Percentiles rank a stretch among this genome's conserved stretches.
Evolutionary conservation across 2,797 vertebrate genomes (phyloP).

Genomic region (Chaetodon trifasciatus): DNA sequence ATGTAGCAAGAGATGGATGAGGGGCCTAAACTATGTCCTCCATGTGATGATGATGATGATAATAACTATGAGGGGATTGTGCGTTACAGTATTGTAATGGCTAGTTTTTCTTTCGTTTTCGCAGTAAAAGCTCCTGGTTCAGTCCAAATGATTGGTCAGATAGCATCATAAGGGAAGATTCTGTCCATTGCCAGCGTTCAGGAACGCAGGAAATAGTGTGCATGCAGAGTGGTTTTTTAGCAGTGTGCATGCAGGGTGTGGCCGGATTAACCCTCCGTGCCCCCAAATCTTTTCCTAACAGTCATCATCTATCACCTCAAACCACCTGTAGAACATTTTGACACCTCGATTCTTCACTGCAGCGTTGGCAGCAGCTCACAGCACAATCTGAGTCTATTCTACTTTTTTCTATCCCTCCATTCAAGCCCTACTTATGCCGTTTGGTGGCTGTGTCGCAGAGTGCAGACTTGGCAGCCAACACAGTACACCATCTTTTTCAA

Average conservation of each 20-base stretch:
- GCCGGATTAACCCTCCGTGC: background rate
- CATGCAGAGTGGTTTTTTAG: too few species aligned
- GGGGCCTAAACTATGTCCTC: background rate
- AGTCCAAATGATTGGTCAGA: too few species aligned
- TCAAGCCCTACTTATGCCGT: background rate
- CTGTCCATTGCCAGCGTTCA: too few species aligned
- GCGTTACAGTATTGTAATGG: too few species aligned
- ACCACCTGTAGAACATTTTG: background rate
- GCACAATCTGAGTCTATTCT: background rate
- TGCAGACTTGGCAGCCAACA: conserved; percentile 33
- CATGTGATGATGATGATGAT: background rate
- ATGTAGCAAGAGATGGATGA: background rate
- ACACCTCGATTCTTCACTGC: background rate
- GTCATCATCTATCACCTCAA: conserved; percentile 3
- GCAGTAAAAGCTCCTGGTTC: too few species aligned
- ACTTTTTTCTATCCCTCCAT: conserved; percentile 1
- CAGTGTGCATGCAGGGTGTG: background rate
- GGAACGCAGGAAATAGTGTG: too few species aligned
- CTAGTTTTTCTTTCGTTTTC: too few species aligned
- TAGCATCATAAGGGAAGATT: too few species aligned
- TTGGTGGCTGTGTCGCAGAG: conserved; percentile 18
- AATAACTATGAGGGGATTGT: too few species aligned
- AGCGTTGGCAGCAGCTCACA: background rate
- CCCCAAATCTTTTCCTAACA: background rate
- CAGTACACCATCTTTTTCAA: background rate